Evolutionary conservation across 2,113 vertebrate species (phyloP), one percentile per base, ranked within the genome.

Genomic region (Recurvirostra avosetta): DNA sequence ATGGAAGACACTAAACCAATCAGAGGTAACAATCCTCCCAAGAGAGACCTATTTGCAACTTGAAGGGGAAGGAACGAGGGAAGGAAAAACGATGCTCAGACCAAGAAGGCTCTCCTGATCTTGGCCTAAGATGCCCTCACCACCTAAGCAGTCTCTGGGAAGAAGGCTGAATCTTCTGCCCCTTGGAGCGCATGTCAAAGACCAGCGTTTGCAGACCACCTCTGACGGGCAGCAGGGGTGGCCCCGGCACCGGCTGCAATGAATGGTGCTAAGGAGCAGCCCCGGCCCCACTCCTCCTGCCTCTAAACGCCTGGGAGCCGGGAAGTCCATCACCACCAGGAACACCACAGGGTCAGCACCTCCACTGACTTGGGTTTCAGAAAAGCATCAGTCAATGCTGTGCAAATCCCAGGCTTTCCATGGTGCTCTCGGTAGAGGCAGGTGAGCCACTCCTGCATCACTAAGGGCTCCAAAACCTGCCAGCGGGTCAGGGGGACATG

Each of bases 251-350:
- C 66, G 58, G 47, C 21, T 41, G 50, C 32, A 12, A 13, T 2
- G 9, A 43, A 8, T 1, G 6, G 21, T 58, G 74, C 59, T 20
- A 3, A n/a, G 0, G 5, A 8, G 8, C 80, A 91, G 43, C n/a
- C 52, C 52, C 47, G 59, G 34, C 17, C 11, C 25, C 20, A 1
- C 13, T 72, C 38, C 34, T 34, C 38, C 8, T 19, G n/a, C 40
- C 30, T 26, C 81, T 9, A 6, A 30, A 36, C 1, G 3, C 34
- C 68, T 5, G 4, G 3, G 11, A n/a, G 27, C 47, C 1, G 5
- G 61, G 15, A 62, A 36, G 5, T 0, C 2, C 30, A 29, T 14
- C 71, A 5, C 23, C 4, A 4, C 25, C 14, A 9, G 41, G 23
- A 65, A 22, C 18, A 65, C 49, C 21, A 5, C 30, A 12, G 14